phyloP scores from a whole-genome alignment of 1,140 invertebrate genomes.

The Heliothis subflexa region DNA sequence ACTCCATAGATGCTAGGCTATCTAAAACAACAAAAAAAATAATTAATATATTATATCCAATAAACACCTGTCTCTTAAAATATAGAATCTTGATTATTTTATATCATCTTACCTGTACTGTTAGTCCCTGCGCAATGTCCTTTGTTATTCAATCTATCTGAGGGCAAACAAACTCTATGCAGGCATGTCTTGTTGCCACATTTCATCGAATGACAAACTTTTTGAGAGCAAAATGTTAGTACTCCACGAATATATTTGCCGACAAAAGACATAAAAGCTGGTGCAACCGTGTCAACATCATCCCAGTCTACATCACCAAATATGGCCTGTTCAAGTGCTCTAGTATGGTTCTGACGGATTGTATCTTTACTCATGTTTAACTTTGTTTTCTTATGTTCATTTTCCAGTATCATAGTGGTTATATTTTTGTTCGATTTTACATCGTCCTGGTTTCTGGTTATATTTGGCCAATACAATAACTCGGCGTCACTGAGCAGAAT shows the following conservation, averaged over 20 bases:
- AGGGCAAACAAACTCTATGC: slow-evolving; percentile 72
- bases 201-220: slow-evolving; percentile 77
- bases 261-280: slow-evolving; percentile 74
- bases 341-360: slow-evolving; percentile 66
- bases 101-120: slow-evolving; percentile 62
- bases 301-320: slow-evolving; percentile 78
- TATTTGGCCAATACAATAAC: slow-evolving; percentile 74
- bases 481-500: slow-evolving; percentile 57
- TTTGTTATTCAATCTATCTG: slow-evolving; percentile 70
- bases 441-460: slow-evolving; percentile 49
- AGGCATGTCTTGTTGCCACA: slow-evolving; percentile 72
- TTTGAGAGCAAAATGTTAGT: slow-evolving; percentile 77
- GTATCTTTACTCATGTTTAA: slow-evolving; percentile 67
- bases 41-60: too few species aligned
- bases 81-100: neutral
- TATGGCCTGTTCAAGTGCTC: slow-evolving; percentile 71
- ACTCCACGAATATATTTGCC: slow-evolving; percentile 79
- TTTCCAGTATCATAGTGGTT: slow-evolving; percentile 66
- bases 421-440: slow-evolving; percentile 62
- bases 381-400: slow-evolving; percentile 70
- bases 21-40: slow-evolving; percentile 61
- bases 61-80: too few species aligned
- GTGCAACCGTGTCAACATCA: slow-evolving; percentile 72
- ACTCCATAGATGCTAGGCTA: slow-evolving; percentile 70
- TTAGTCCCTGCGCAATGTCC: slow-evolving; percentile 75